phyloP scores from a whole-genome alignment of 2,888 invertebrate genomes.

The Dorcus hopei region DNA sequence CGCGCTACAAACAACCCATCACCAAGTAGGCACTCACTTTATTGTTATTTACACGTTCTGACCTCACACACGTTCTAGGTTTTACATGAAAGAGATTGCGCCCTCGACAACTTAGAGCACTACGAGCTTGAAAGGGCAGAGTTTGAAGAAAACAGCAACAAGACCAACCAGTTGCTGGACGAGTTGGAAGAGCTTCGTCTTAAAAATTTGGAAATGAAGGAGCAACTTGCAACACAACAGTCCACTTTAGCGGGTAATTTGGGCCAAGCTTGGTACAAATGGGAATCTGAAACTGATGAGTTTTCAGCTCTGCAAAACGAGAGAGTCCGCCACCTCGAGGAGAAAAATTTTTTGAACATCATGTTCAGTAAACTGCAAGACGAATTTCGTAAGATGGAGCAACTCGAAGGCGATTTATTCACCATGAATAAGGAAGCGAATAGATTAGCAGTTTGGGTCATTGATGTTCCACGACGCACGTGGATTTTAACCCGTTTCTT shows the following conservation, averaged over 20 bases:
- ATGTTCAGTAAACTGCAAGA: slow-evolving; percentile 40
- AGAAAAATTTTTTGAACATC: slow-evolving; percentile 39
- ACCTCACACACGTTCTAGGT: slow-evolving; percentile 14
- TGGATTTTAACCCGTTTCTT: not conserved
- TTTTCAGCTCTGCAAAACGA: slow-evolving; percentile 36
- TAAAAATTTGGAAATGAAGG: slow-evolving; percentile 30
- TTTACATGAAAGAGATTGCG: slow-evolving; percentile 25
- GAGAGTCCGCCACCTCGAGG: slow-evolving; percentile 41
- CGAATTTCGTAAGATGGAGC: slow-evolving; percentile 37
- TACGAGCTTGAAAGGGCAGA: slow-evolving; percentile 21
- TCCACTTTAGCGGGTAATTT: slow-evolving; percentile 33
- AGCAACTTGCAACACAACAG: slow-evolving; percentile 36
- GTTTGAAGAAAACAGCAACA: slow-evolving; percentile 31
- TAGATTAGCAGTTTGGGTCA: slow-evolving; percentile 37
- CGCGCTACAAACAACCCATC: slow-evolving; percentile 31
- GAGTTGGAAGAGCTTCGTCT: slow-evolving; percentile 32
- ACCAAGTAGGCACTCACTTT: not conserved
- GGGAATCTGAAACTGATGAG: not conserved
- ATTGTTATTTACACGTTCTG: not conserved
- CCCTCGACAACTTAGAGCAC: slow-evolving; percentile 26
- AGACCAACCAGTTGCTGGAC: slow-evolving; percentile 32
- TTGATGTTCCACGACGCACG: not conserved
- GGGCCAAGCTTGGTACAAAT: not conserved
- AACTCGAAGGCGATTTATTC: slow-evolving; percentile 38
- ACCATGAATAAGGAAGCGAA: slow-evolving; percentile 41